Base-by-base conservation (phyloP, 2,888 invertebrate genomes). In the Koerneria pararmatus region DNA sequence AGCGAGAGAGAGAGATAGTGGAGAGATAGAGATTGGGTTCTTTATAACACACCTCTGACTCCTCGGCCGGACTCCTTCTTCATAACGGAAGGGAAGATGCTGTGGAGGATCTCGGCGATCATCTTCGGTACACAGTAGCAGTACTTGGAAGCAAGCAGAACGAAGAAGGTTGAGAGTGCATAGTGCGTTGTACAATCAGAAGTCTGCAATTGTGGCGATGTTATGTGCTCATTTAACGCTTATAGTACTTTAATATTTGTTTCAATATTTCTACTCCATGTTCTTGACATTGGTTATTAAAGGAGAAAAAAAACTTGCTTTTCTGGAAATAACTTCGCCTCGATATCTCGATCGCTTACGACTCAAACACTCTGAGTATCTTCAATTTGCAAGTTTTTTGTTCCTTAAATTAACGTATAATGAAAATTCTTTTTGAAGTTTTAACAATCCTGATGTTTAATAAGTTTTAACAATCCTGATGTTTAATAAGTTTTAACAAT, bases 71-170 rank as follows among this genome's bases (percentile, higher is more conserved):
- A 68, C 32, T 72, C 70, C 32, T 65, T 66, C 48, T 60, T 69
- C 32, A 71, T 58, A 48, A 71, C 62, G 37, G 67, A 29, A 4
- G 73, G 67, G 32, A 80, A 69, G 4, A 76, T 71, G 35, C 70
- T 48, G 41, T 75, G 64, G 31, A 75, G 53, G 31, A 81, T 63
- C 4, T 75, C 72, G 8, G 65, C 24, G 29, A 77, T 64, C 59
- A 81, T 67, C 5, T 70, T 67, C 31, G 78, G 74, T 6, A 72
- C 62, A 49, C 70, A 71, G 67, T 76, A 78, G 48, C 75, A 75
- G 32, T 76, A 76, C 54, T 78, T 79, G 29, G 78, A 72, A 34
- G 77, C 80, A n/a, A 81, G 71, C 41, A 79, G 67, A 48, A 71
- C 65, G 15, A 76, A 68, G 62, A 81, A 79, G 0, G 80, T 78